Base-by-base conservation (phyloP, 2,113 vertebrate genomes). In the Tyrannus savana region DNA sequence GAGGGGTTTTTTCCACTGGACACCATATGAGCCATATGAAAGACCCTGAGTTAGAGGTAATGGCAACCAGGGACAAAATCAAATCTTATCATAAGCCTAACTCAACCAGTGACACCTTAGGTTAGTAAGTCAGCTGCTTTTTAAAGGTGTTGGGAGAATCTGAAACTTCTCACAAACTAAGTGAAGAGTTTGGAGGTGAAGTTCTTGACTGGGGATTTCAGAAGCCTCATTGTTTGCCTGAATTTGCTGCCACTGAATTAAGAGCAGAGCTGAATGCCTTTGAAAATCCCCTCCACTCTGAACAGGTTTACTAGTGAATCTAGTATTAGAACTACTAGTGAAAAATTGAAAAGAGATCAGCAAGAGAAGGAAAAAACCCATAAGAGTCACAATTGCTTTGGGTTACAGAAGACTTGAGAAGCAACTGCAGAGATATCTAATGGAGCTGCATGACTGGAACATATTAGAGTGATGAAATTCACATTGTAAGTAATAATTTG, bases 401-500 rank as follows among this genome's bases (percentile, higher is more conserved):
- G 42, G 64, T 90, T 88, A 90, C 28, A 47, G 33, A 95, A 80
- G 30, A 85, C 37, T 82, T 49, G 41, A 95, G 56, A 90, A 64
- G 27, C 31, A 95, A 88, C 55, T 92, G 67, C 6, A 60, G 59
- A 96, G 78, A 47, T 39, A 41, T 2, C 42, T 94, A 90, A 86
- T 63, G 72, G 75, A 96, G 67, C 24, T 69, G 63, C 8, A 4
- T 77, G 82, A 74, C 78, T 87, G 84, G 81, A 74, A 94, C 58
- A 91, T 64, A 86, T 74, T 93, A 85, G 3, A 74, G 39, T 3
- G n/a, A 88, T 81, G 76, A 92, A 90, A 86, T 90, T 84, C 85
- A 78, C 30, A 84, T 8, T 86, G 59, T n/a, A 92, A 84, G 90
- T 80, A 88, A 88, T 91, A 92, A 94, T 94, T 90, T 74, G 60